phyloP scores from a whole-genome alignment of 1,140 invertebrate species.

The Drosophila persimilis region DNA sequence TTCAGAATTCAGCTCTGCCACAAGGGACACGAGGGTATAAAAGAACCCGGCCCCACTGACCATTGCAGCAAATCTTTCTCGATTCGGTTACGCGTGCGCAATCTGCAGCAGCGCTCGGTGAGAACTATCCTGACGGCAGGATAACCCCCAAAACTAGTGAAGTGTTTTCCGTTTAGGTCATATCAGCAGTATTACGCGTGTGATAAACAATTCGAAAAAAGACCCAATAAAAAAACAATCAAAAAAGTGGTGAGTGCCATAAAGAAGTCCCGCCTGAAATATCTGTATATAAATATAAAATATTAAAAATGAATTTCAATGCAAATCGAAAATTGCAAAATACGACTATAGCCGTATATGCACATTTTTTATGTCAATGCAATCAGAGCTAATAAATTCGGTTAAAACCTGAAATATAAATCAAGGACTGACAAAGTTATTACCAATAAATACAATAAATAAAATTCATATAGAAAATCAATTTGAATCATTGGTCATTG shows the following conservation, averaged over 20 bases:
- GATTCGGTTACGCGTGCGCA: conserved; percentile 76
- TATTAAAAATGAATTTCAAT: conserved; percentile 12
- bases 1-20: conserved; percentile 42
- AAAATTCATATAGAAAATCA: conserved; percentile 25
- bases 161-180: conserved; percentile 32
- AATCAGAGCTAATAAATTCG: conserved; percentile 44
- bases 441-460: conserved; percentile 34
- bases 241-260: conserved; percentile 2
- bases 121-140: conserved; percentile 59
- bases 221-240: not conserved
- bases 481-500: conserved; percentile 20
- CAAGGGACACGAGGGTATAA: conserved; percentile 67
- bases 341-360: not conserved
- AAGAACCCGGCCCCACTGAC: conserved; percentile 63
- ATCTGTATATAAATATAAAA: not conserved
- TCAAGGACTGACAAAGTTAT: conserved; percentile 38
- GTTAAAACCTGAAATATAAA: conserved; percentile 35
- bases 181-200: conserved; percentile 22
- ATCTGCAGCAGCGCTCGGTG: conserved; percentile 37
- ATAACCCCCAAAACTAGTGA: conserved; percentile 27
- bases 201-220: conserved; percentile 10
- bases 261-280: too few relatives aligned
- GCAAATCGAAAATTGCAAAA: conserved; percentile 3
- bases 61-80: conserved; percentile 69
- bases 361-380: not conserved